These are phyloP conservation scores for Phaedon cochleariae DNA, from an alignment of 2,888 invertebrate species.

Conservation along the genomic window DNA sequence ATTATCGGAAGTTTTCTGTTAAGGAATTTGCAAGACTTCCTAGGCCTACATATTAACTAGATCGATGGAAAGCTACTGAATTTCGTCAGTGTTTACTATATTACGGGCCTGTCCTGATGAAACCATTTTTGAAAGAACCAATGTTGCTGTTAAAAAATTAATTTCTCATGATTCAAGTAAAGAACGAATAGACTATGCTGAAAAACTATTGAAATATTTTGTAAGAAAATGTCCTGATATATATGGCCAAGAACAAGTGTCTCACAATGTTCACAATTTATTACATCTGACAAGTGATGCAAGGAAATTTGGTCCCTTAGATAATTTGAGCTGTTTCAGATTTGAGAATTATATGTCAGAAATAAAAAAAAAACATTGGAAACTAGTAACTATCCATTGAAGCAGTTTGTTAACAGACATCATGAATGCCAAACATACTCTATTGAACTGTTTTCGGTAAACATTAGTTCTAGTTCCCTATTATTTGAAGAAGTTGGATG, in stretches of 20 bases:
- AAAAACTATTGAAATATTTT: neutral
- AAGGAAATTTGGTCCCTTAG: slow-evolving; percentile 8
- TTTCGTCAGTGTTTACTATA: neutral
- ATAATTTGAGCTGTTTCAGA: neutral
- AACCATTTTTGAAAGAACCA: neutral
- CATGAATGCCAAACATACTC: neutral
- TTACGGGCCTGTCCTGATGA: neutral
- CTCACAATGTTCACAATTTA: slow-evolving; percentile 9
- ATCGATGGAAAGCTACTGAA: neutral
- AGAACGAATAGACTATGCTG: neutral
- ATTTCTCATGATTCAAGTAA: neutral
- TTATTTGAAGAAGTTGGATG: neutral
- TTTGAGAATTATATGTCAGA: neutral
- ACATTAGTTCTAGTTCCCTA: neutral
- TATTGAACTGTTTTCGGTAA: neutral
- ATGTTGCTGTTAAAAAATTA: neutral
- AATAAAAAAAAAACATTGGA: neutral
- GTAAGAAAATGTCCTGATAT: neutral
- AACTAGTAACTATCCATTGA: neutral
- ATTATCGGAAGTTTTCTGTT: neutral
- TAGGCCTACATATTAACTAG: neutral
- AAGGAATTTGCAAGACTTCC: neutral
- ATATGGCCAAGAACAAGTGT: neutral
- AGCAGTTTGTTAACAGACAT: neutral
- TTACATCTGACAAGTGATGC: neutral